Conservation (phyloP, 1,140 invertebrate genomes). For the Lasioglossum baleicum region DNA sequence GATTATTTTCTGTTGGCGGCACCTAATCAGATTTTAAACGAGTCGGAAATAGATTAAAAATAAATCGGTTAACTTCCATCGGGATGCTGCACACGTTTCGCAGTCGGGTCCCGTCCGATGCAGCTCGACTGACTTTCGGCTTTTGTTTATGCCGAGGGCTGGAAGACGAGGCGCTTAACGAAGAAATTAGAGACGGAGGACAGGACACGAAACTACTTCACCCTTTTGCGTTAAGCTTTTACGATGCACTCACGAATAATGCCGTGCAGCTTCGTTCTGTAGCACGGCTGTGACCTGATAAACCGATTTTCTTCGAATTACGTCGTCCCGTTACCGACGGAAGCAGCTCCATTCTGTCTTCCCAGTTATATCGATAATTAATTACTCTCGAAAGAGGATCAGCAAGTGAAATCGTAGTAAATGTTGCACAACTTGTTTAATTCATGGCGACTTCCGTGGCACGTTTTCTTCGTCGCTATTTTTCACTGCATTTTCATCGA, state of each 20-base stretch:
- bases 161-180: slow-evolving; percentile 34
- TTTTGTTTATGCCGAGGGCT: slow-evolving; percentile 22
- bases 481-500: not conserved
- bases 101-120: not conserved
- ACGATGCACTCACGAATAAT: slow-evolving; percentile 48
- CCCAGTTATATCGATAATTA: slow-evolving; percentile 9
- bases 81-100: not conserved
- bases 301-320: slow-evolving; percentile 42
- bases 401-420: not conserved
- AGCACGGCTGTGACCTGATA: slow-evolving; percentile 30
- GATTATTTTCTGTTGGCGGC: slow-evolving; percentile 16
- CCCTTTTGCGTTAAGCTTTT: slow-evolving; percentile 55
- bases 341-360: slow-evolving; percentile 4
- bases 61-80: slow-evolving; percentile 4
- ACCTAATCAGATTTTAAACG: slow-evolving; percentile 26
- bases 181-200: slow-evolving; percentile 48
- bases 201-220: slow-evolving; percentile 26
- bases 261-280: slow-evolving; percentile 20
- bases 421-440: slow-evolving; percentile 25
- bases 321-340: slow-evolving; percentile 29
- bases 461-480: not conserved
- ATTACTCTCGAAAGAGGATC: not conserved
- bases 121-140: slow-evolving; percentile 15
- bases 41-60: slow-evolving; percentile 9
- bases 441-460: not conserved